Conservation (phyloP, 2,797 vertebrate species). For the Sebastes alutus region DNA sequence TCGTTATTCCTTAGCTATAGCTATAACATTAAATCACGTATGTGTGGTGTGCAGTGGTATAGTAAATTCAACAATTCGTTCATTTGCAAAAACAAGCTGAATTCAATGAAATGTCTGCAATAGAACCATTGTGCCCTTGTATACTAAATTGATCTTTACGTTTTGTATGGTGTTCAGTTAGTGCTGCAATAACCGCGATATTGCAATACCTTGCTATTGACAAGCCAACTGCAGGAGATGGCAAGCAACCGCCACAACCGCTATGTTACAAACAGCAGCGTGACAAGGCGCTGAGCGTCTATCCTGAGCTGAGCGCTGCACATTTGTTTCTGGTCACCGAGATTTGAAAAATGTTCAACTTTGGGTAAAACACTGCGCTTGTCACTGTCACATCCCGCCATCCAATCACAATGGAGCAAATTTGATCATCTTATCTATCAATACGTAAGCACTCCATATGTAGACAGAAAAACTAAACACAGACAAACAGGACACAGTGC, state of each 20-base stretch:
- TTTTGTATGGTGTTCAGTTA: background rate
- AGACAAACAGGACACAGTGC: background rate
- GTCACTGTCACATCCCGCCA: no score
- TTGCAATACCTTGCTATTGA: no score
- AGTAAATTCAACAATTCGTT: background rate
- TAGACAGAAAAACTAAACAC: background rate
- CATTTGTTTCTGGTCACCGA: no score
- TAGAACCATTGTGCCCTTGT: background rate
- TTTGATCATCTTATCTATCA: no score
- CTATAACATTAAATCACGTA: background rate
- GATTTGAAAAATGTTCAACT: no score
- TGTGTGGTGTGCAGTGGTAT: background rate
- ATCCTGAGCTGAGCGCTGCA: background rate
- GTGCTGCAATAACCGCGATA: no score
- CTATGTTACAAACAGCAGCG: no score
- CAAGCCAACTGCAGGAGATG: accelerated
- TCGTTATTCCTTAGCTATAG: accelerated
- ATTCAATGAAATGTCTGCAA: background rate
- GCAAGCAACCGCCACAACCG: no score
- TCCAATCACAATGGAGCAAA: no score
- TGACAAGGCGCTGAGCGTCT: background rate
- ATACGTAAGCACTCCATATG: no score
- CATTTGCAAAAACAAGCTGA: background rate
- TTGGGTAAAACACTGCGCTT: accelerated
- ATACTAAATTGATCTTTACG: background rate